Evolutionary conservation across 2,797 vertebrate genomes (phyloP).

Genomic region (Triplophysa bombifrons): DNA sequence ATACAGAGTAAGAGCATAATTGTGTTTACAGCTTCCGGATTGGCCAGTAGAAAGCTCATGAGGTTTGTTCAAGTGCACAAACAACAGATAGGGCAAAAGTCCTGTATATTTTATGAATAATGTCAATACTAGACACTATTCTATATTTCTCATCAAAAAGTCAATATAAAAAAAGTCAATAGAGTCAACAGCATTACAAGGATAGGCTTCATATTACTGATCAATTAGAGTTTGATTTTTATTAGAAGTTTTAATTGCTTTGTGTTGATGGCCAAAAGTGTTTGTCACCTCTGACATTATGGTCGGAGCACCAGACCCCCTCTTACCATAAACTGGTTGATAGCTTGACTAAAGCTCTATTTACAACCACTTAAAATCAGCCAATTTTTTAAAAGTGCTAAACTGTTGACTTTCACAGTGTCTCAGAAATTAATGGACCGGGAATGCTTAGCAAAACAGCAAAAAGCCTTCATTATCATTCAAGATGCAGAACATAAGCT

Average conservation of each 20-base stretch:
- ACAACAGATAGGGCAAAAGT: neutral
- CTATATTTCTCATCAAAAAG: neutral
- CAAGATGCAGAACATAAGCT: too few species aligned
- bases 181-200: neutral
- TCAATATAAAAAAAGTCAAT: conserved; percentile 2
- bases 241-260: neutral
- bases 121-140: conserved; percentile 11
- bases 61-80: neutral
- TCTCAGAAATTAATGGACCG: neutral
- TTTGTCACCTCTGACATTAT: neutral
- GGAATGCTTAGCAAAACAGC: too few species aligned
- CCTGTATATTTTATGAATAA: neutral
- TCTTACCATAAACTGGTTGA: neutral
- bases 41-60: neutral
- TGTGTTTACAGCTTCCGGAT: neutral
- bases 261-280: neutral
- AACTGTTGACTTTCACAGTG: neutral
- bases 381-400: neutral
- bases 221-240: neutral
- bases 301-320: neutral
- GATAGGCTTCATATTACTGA: neutral
- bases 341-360: neutral
- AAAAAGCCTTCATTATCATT: too few species aligned
- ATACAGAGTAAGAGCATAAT: conserved; percentile 20
- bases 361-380: neutral